Evolutionary conservation across 2,888 invertebrate species (phyloP).

Genomic region (Mystacides longicornis): DNA sequence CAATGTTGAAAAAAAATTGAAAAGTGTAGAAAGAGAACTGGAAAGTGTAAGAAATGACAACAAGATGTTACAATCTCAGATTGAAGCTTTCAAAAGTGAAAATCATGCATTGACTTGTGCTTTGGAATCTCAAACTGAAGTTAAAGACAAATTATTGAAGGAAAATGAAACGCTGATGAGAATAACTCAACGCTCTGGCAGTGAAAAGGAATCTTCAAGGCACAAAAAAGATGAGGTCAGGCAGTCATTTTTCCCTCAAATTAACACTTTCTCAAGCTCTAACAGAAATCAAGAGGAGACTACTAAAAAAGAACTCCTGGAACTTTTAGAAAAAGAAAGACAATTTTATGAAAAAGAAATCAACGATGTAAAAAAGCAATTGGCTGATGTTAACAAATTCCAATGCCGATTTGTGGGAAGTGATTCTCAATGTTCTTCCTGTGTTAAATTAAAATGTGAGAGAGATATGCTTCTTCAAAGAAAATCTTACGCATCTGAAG

Average conservation of each 20-base stretch:
- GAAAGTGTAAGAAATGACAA: constrained; percentile 29
- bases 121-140: constrained; percentile 33
- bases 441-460: constrained; percentile 38
- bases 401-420: constrained; percentile 4
- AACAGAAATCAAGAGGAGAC: constrained; percentile 20
- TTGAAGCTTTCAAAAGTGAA: constrained; percentile 28
- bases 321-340: constrained; percentile 40
- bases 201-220: not conserved
- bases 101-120: constrained; percentile 31
- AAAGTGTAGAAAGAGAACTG: constrained; percentile 55
- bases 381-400: constrained; percentile 13
- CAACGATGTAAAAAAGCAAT: constrained; percentile 21
- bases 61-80: constrained; percentile 28
- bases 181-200: constrained; percentile 41
- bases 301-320: constrained; percentile 38
- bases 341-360: constrained; percentile 38
- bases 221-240: not conserved
- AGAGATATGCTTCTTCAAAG: constrained; percentile 19
- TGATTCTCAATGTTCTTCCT: constrained; percentile 25
- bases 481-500: constrained; percentile 29
- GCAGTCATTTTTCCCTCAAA: no score
- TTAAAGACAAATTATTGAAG: constrained; percentile 41
- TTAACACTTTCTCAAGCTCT: not conserved
- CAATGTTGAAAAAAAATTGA: constrained; percentile 46
- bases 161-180: constrained; percentile 45